A percentile compares a stretch with the other conserved stretches of the same genome.
These are phyloP conservation scores for Ypsolopha sequella DNA, from an alignment of 2,888 invertebrate species.

Conservation along the genomic window DNA sequence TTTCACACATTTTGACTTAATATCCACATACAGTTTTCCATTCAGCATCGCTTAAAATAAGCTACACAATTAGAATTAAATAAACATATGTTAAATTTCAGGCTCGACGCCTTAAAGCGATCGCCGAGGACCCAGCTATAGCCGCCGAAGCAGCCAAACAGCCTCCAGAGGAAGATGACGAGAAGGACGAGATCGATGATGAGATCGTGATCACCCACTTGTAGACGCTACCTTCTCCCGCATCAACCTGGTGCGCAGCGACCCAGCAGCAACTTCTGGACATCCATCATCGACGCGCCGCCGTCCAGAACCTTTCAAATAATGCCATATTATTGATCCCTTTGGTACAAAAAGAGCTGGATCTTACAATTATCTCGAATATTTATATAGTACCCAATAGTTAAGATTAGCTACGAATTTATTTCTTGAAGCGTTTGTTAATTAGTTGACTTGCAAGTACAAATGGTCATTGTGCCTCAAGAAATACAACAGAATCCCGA, in stretches of 20 bases:
- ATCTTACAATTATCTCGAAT: not conserved
- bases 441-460: constrained; percentile 2
- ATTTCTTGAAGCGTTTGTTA: not conserved
- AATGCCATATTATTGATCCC: not conserved
- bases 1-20: too few relatives aligned
- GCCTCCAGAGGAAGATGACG: constrained; percentile 85
- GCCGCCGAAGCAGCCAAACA: constrained; percentile 75
- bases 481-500: too few relatives aligned
- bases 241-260: not conserved
- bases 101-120: constrained; percentile 79
- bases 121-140: constrained; percentile 75
- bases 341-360: not conserved
- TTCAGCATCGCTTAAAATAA: too few relatives aligned
- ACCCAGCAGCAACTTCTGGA: not conserved
- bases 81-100: constrained; percentile 22
- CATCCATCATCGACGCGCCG: not conserved
- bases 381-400: not conserved
- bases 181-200: constrained; percentile 89
- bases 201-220: constrained; percentile 90
- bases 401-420: not conserved
- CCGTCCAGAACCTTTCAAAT: not conserved
- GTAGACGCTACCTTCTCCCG: constrained; percentile 39
- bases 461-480: constrained; percentile 1
- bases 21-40: too few relatives aligned
- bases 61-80: not conserved